Percentiles rank a stretch among this genome's conserved stretches.
Conservation (phyloP, 2,113 vertebrate genomes). For the Gymnarchus niloticus region DNA sequence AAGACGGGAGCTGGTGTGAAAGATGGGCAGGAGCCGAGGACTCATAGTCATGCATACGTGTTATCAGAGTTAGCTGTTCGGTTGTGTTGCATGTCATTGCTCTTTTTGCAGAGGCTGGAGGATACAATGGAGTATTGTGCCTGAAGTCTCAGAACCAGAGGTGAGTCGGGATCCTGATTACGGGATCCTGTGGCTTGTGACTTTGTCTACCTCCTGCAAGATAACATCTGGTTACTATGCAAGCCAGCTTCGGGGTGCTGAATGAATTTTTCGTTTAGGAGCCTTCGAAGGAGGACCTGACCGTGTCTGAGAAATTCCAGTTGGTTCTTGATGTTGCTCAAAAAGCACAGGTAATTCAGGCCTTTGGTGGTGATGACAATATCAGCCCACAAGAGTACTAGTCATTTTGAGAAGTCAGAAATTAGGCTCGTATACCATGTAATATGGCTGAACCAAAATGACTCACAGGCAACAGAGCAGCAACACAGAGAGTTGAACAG, state of each 20-base stretch:
- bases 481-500: not conserved
- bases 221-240: not conserved
- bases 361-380: not conserved
- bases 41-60: not conserved
- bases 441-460: not conserved
- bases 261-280: conserved; percentile 65
- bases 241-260: not conserved
- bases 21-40: not conserved
- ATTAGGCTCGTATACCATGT: not conserved
- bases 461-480: not conserved
- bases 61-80: not conserved
- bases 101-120: conserved; percentile 81
- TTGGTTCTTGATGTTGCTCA: conserved; percentile 94
- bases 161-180: conserved; percentile 57
- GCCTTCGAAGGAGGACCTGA: conserved; percentile 87
- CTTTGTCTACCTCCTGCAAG: not conserved
- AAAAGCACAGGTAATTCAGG: conserved; percentile 80
- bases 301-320: conserved; percentile 96
- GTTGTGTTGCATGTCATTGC: not conserved
- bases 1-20: not conserved
- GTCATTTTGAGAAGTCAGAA: not conserved
- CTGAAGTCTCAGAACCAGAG: conserved; percentile 84
- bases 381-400: not conserved
- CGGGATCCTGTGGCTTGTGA: not conserved
- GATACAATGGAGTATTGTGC: conserved; percentile 98